Base-by-base conservation (phyloP, 2,113 vertebrate species). In the Caranx melampygus region DNA sequence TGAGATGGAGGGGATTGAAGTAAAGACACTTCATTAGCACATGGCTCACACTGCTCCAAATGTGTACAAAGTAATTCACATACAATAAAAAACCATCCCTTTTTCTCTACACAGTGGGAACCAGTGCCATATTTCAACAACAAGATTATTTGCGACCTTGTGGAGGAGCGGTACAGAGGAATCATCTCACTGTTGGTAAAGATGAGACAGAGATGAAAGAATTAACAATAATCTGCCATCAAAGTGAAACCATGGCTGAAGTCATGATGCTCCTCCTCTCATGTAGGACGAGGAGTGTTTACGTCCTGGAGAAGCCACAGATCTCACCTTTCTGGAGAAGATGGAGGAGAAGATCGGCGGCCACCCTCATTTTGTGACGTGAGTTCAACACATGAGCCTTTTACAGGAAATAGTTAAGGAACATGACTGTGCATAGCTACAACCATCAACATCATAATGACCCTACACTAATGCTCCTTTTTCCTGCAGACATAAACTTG, bases 101-200 rank as follows among this genome's bases (percentile, higher is more conserved):
- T 74, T 66, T 40, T 18, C 26, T 35, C 15, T 74, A 5, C 63
- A 47, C 61, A 99, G 98, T 99, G 98, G 98, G 98, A 99, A 73
- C 95, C 97, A 0, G 96, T 99, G 85, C 97, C 97, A 0, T 99
- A 97, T 87, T 99, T 99, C 93, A 99, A 99, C 93, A 99, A 99
- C 89, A 98, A 98, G 94, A 97, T 98, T 42, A 99, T 99, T 89
- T 98, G 97, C 42, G 98, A 99, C 77, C 90, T 99, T 20, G 97
- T 99, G 54, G 98, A 99, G 82, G 96, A 97, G 91, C 97, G 97
- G 77, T 95, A 98, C 89, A 96, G 94, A 89, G 98, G 98, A n/a
- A 98, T 99, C 44, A 98, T 99, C 83, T 96, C 97, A 66, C 95
- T 98, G 57, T 90, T 99, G 96, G 98, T 99, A 89, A 94, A 93